phyloP scores from a whole-genome alignment of 2,797 vertebrate genomes.

The Diglossa cyanea region DNA sequence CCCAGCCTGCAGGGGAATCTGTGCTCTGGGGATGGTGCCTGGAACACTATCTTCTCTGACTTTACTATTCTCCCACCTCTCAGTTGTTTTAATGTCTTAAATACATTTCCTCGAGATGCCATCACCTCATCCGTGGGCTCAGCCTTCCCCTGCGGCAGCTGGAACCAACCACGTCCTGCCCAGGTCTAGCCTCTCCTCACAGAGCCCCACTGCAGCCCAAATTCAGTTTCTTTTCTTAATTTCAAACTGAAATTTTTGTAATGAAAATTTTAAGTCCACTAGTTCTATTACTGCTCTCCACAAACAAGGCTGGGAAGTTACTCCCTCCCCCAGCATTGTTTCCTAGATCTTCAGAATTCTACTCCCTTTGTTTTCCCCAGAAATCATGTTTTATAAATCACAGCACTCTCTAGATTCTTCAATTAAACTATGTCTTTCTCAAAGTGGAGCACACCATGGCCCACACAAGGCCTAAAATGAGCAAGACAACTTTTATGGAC shows the following conservation, averaged over 20 bases:
- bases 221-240: not conserved
- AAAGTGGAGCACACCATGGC: not conserved
- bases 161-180: fast-evolving
- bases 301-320: not conserved
- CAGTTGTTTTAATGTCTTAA: not conserved
- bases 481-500: not conserved
- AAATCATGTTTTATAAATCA: not conserved
- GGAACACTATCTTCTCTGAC: not conserved
- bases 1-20: not conserved
- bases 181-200: not conserved
- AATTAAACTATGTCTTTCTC: not conserved
- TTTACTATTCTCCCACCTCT: not conserved
- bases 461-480: not conserved
- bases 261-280: not conserved
- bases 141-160: fast-evolving
- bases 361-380: not conserved
- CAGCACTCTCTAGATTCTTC: not conserved
- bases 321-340: not conserved
- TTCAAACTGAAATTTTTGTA: not conserved
- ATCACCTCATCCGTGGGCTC: fast-evolving
- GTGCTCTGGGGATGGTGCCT: not conserved
- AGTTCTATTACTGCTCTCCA: not conserved
- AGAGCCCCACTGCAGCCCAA: not conserved
- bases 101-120: fast-evolving
- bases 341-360: not conserved